Percentiles rank a stretch among this genome's conserved stretches.
Evolutionary conservation across 2,888 invertebrate genomes (phyloP).

Genomic region (Hypena proboscidalis): DNA sequence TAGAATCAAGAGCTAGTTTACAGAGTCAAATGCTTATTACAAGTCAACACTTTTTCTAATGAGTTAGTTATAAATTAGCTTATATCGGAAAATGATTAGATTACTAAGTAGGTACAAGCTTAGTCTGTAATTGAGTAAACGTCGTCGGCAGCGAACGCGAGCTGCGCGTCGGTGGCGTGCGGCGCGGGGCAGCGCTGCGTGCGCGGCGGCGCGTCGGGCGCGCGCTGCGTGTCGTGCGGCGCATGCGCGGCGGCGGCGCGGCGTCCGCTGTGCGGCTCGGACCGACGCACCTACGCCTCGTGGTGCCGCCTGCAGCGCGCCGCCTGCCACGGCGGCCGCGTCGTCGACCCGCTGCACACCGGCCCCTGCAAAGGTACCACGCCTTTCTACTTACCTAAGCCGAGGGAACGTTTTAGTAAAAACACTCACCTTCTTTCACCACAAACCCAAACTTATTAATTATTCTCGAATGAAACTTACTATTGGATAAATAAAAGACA

Average conservation of each 20-base stretch:
- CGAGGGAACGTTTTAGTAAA: not conserved
- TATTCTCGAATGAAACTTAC: no score
- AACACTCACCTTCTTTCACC: not conserved
- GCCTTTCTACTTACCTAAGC: not conserved
- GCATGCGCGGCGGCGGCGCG: conserved; percentile 68
- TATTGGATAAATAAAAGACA: no score
- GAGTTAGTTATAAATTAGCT: no score
- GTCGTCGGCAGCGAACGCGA: conserved; percentile 68
- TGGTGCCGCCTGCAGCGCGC: conserved; percentile 93
- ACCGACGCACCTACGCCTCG: conserved; percentile 90
- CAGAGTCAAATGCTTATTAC: no score
- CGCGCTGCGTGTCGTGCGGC: conserved; percentile 67
- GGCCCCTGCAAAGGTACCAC: conserved; percentile 86
- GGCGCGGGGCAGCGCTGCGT: conserved; percentile 73
- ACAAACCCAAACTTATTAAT: no score
- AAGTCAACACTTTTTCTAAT: no score
- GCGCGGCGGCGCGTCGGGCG: conserved; percentile 71
- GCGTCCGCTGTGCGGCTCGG: conserved; percentile 88
- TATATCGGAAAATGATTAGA: no score
- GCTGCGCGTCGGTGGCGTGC: conserved; percentile 68
- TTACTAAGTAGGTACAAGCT: no score
- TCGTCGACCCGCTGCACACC: conserved; percentile 89
- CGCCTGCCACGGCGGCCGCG: conserved; percentile 89
- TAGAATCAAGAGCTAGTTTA: no score
- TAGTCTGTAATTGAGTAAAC: not conserved